Evolutionary conservation across 2,888 invertebrate species (phyloP).

Genomic region (Spilarctia lutea): DNA sequence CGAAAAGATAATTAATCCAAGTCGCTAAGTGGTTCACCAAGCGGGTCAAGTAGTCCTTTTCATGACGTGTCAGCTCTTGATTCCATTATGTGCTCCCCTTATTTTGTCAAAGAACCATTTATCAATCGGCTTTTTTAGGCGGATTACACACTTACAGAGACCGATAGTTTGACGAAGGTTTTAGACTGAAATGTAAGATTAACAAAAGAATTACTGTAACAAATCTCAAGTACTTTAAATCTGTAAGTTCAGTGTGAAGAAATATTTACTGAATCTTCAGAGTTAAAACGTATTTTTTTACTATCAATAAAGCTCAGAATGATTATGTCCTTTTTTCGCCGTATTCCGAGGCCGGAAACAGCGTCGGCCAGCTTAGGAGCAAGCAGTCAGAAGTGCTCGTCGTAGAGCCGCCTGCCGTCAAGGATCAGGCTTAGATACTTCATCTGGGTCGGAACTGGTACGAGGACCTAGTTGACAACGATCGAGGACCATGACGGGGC

Average conservation of each 20-base stretch:
- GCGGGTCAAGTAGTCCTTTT: conserved; percentile 42
- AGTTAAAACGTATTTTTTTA: no score
- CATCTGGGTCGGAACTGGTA: no score
- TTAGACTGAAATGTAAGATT: neutral
- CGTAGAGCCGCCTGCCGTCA: no score
- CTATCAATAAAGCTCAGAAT: no score
- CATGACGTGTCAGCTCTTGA: conserved; percentile 42
- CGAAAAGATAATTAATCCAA: conserved; percentile 23
- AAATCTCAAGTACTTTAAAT: neutral
- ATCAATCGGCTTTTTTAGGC: conserved; percentile 36
- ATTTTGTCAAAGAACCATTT: conserved; percentile 41
- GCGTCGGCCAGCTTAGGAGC: no score
- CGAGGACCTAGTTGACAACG: no score
- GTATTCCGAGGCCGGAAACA: no score
- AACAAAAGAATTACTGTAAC: neutral
- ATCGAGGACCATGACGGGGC: no score
- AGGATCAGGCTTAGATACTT: no score
- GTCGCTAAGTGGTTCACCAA: conserved; percentile 20
- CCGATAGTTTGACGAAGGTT: neutral
- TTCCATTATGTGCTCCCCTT: conserved; percentile 45
- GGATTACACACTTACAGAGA: conserved; percentile 6
- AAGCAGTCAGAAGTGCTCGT: no score
- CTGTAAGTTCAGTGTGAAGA: neutral
- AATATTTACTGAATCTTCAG: neutral
- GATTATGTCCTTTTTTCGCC: no score